Percentiles rank a stretch among this genome's conserved stretches.
Conservation (phyloP, 2,888 invertebrate species). For the Pollenia labialis region DNA sequence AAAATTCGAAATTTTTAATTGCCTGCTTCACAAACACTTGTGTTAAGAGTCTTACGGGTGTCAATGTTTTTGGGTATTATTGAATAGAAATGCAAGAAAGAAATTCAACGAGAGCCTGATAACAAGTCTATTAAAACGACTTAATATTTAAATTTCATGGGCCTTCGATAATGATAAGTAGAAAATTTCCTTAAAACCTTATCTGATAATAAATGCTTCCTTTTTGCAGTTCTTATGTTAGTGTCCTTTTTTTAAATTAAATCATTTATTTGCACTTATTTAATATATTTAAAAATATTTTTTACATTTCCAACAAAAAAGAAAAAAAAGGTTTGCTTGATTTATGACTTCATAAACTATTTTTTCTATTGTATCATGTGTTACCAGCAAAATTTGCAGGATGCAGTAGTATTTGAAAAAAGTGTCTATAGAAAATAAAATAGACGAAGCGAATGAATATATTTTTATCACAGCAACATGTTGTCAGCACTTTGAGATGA, state of each 20-base stretch:
- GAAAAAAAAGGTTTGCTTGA: conserved; percentile 21
- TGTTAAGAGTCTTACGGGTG: too few species aligned
- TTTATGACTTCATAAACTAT: conserved; percentile 53
- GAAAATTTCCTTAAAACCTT: too few species aligned
- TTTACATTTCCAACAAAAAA: not conserved
- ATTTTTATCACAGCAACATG: conserved; percentile 69
- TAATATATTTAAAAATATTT: not conserved
- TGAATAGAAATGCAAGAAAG: accelerated
- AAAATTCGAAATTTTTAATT: too few species aligned
- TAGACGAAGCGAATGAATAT: conserved; percentile 58
- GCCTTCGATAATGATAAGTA: too few species aligned
- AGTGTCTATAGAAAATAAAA: not conserved
- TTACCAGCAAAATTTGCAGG: conserved; percentile 33
- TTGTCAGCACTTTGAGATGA: conserved; percentile 67
- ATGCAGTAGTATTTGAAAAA: conserved; percentile 33
- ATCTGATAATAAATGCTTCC: not conserved
- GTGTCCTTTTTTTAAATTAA: not conserved
- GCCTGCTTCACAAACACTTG: too few species aligned
- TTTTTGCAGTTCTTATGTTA: not conserved
- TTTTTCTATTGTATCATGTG: conserved; percentile 31
- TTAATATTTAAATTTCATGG: too few species aligned
- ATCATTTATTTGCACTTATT: conserved; percentile 8
- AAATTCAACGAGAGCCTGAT: too few species aligned
- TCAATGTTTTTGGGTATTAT: too few species aligned
- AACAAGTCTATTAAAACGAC: too few species aligned